phyloP scores from a whole-genome alignment of 92 coral and sea anemone species.

The Diadumene lineata region DNA sequence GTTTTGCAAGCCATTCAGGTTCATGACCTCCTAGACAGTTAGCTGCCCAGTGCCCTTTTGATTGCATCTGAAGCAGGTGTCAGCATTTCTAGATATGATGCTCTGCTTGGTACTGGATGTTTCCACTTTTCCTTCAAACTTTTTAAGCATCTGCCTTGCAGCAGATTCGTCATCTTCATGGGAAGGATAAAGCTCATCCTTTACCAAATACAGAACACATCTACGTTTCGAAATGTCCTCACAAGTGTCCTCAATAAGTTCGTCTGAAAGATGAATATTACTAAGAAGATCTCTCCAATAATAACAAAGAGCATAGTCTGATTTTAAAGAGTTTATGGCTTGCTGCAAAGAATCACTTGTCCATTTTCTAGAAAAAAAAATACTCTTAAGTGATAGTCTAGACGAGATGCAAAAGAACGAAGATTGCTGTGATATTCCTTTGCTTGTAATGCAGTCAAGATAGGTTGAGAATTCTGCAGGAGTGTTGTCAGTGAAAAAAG shows the following conservation, averaged over 20 bases:
- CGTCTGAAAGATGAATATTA: slow-evolving; percentile 3
- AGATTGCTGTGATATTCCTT: slow-evolving; percentile 22
- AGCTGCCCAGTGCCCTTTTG: slow-evolving; percentile 48
- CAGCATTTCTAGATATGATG: not conserved
- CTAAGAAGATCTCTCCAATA: slow-evolving; percentile 22
- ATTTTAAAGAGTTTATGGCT: slow-evolving; percentile 15
- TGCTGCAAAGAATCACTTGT: slow-evolving; percentile 7
- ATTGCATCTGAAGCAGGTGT: slow-evolving; percentile 37
- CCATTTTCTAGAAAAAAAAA: slow-evolving; percentile 28
- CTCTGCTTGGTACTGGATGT: too few species aligned
- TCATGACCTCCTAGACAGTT: slow-evolving; percentile 39
- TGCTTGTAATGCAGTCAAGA: slow-evolving; percentile 29
- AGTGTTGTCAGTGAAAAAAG: slow-evolving; percentile 29
- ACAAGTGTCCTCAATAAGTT: not conserved
- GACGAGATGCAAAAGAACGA: slow-evolving; percentile 13
- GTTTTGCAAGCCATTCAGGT: slow-evolving; percentile 33
- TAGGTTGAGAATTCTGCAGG: slow-evolving; percentile 27
- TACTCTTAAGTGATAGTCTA: slow-evolving; percentile 24
- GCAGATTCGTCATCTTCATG: slow-evolving; percentile 38
- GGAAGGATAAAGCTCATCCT: slow-evolving; percentile 36
- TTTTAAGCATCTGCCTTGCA: slow-evolving; percentile 36
- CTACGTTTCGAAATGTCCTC: slow-evolving; percentile 28
- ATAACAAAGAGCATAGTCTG: slow-evolving; percentile 21
- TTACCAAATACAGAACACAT: slow-evolving; percentile 37
- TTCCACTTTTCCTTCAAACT: slow-evolving; percentile 6